A percentile compares a stretch with the other conserved stretches of the same genome.
Conservation (phyloP, 2,797 vertebrate species). For the Pantherophis alleghaniensis region DNA sequence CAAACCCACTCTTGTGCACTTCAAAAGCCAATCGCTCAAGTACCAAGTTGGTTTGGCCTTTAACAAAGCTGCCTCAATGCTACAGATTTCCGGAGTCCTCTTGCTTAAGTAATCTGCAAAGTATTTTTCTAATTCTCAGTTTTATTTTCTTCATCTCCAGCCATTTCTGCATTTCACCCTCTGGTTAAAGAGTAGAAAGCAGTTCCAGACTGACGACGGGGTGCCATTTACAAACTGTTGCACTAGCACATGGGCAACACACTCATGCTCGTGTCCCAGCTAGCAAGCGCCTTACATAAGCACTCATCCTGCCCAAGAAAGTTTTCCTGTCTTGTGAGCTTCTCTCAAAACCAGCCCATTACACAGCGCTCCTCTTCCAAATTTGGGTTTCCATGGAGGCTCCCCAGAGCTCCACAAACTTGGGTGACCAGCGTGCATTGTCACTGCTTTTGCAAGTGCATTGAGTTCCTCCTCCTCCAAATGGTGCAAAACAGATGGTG, state of each 20-base stretch:
- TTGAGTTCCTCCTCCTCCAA: slow-evolving; percentile 23
- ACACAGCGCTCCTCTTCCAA: neutral
- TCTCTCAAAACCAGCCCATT: neutral
- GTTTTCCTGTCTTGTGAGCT: neutral
- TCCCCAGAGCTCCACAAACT: neutral
- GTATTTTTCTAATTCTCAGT: neutral
- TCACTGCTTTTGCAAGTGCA: neutral
- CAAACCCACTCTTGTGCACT: neutral
- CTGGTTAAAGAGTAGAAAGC: neutral
- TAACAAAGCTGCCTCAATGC: neutral
- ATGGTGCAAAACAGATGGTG: slow-evolving; percentile 36
- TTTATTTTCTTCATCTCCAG: neutral
- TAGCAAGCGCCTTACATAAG: neutral
- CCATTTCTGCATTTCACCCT: neutral
- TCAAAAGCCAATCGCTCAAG: neutral
- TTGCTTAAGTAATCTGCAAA: neutral
- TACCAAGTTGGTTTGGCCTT: neutral
- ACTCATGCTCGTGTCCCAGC: neutral
- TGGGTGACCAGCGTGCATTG: neutral
- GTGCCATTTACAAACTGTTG: neutral
- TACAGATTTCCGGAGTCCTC: neutral
- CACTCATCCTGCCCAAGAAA: neutral
- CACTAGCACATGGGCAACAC: neutral
- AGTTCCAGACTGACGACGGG: too few species aligned
- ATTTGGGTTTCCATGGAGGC: neutral